Evolutionary conservation across 2,888 invertebrate species (phyloP), one percentile per base, ranked within the genome.

Genomic region (Leucophenga montana): DNA sequence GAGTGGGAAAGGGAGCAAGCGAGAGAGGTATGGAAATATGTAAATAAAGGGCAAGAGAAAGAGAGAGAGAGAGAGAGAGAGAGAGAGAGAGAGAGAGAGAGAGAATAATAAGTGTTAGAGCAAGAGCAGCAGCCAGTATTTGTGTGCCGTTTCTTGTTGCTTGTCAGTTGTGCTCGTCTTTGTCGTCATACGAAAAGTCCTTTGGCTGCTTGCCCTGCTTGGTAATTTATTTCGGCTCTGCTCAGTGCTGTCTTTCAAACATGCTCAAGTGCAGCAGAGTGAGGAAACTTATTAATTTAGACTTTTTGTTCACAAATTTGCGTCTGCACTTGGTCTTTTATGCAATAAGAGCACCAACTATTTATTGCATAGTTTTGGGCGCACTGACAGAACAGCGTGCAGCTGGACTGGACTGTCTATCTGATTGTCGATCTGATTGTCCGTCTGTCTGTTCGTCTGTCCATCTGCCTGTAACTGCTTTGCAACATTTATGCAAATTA

Each of bases 291-390:
- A 81, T 81, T 81, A 81, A 81, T 81, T 81, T 81, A 83, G 82
- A 82, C 83, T 81, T 83, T 82, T 81, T 83, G 83, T 80, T 80
- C 77, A 75, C 80, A 83, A 83, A 83, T 83, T 83, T 83, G 76
- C 83, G 77, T 83, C 80, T 76, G 84, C 22, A 11, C 31, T 31
- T 9, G 16, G n/a, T n/a, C 18, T 33, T 14, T 22, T 22, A 5
- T 56, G 56, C 13, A 16, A 11, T 8, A 57, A 31, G 39, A 39
- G 39, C 39, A 39, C 22, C 46, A 20, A 67, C 67, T 67, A 57
- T 67, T 67, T 46, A 67, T 67, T 67, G 67, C 67, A 67, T 67
- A 67, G 56, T 67, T 67, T 67, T 57, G 67, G 46, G 46, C 46
- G 46, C 62, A 20, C 13, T 44, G 18, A 16, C 14, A 13, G 11